These are phyloP conservation scores for Botia almorhae DNA, from an alignment of 2,797 vertebrate genomes.

Conservation along the genomic window DNA sequence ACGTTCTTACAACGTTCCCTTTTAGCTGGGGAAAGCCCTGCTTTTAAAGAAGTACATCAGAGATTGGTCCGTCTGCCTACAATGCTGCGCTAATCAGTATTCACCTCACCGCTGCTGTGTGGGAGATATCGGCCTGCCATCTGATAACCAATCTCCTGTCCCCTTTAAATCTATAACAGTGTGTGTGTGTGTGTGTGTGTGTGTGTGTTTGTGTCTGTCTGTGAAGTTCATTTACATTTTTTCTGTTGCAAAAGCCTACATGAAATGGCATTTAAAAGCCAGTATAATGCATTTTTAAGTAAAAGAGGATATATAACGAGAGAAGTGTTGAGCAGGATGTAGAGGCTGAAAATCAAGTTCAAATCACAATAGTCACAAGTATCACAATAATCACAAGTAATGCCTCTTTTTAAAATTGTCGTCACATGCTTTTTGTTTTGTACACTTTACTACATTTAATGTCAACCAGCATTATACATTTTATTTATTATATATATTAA, in stretches of 20 bases:
- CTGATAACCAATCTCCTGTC: constrained; percentile 42
- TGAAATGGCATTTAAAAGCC: neutral
- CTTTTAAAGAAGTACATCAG: too few species aligned
- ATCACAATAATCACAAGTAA: too few species aligned
- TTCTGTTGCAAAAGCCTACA: neutral
- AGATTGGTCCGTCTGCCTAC: too few species aligned
- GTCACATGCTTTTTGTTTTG: too few species aligned
- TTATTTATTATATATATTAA: too few species aligned
- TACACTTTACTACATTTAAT: too few species aligned
- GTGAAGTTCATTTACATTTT: constrained; percentile 19
- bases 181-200: neutral
- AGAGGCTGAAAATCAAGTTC: neutral
- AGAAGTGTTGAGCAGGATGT: neutral
- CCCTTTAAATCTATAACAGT: neutral
- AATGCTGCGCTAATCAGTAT: constrained; percentile 52
- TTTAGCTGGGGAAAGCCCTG: too few species aligned
- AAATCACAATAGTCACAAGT: too few species aligned
- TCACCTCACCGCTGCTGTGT: constrained; percentile 36
- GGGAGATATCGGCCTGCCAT: constrained; percentile 38
- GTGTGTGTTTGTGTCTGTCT: constrained; percentile 13
- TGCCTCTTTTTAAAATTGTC: too few species aligned
- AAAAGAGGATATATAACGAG: neutral
- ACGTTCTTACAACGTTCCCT: too few species aligned
- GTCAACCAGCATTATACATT: too few species aligned
- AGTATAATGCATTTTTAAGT: neutral